Evolutionary conservation across 2,797 vertebrate genomes (phyloP), one percentile per base, ranked within the genome.

Genomic region (Esox lucius): DNA sequence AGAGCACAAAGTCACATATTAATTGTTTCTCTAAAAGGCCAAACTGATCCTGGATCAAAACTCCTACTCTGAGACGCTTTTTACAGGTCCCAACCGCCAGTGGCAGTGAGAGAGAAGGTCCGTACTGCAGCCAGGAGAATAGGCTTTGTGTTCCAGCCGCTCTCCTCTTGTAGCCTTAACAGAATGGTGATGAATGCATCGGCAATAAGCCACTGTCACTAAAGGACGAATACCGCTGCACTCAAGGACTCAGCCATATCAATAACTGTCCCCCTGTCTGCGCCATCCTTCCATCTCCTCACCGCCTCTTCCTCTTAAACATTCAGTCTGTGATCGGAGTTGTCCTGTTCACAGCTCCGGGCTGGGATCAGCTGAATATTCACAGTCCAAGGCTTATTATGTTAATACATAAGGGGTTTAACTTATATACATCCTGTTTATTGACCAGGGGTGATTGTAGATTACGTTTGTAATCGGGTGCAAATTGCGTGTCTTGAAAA

Each of bases 111-210:
- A 65, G 26, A 33, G 62, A 17, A 65, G 28, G 15, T 28, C 15
- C 15, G 16, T 65, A 19, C 62, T 33, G 61, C 84, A 86, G 86
- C 11, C 56, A 61, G 62, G 28, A 17, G 15, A 33, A 28, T 24
- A 65, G 15, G 26, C 62, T 31, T 26, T 81, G 22, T 61, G 56
- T 24, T 26, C 22, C n/a, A 26, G 22, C 56, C 11, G 79, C 85
- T 91, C 88, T 86, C 51, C 85, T 81, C 75, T 80, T 81, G n/a
- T 24, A 61, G 56, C 85, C 88, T 85, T 84, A 81, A 90, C 90
- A 86, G 84, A 90, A 84, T 86, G 74, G 87, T 92, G 92, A 94
- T 92, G 90, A 90, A 93, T 93, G 88, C 88, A 79, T 78, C 83
- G 71, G 75, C 87, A 91, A 88, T 90, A 89, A 91, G 85, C 78